These are phyloP conservation scores for Ailuropoda melanoleuca DNA, from an alignment of 2,113 vertebrate genomes.

Conservation along the genomic window DNA sequence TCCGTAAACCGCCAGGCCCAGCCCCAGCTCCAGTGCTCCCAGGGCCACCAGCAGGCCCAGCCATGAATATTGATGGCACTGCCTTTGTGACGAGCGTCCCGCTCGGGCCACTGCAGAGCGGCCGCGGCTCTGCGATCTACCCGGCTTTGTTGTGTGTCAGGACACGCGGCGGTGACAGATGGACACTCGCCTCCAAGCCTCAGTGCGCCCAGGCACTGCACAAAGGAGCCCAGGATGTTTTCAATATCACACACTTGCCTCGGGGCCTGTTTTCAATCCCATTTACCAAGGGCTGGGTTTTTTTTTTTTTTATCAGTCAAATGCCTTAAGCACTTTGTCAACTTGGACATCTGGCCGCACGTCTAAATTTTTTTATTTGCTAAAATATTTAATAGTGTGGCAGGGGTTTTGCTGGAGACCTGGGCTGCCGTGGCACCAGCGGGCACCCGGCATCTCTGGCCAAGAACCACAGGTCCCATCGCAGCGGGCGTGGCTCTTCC, in stretches of 20 bases:
- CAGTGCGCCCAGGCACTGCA: constrained; percentile 93
- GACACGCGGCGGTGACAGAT: constrained; percentile 94
- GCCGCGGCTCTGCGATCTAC: constrained; percentile 90
- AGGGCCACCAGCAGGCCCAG: constrained; percentile 65
- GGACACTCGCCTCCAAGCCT: constrained; percentile 91
- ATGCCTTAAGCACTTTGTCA: constrained; percentile 96
- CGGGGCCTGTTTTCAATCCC: constrained; percentile 95
- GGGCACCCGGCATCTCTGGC: constrained; percentile 45
- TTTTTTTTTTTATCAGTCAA: constrained; percentile 98
- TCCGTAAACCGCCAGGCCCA: constrained; percentile 6
- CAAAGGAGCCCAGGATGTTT: constrained; percentile 96
- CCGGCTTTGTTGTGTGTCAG: constrained; percentile 93
- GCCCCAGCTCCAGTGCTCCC: background rate
- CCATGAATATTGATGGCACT: constrained; percentile 74
- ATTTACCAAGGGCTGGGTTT: constrained; percentile 91
- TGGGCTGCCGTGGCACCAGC: constrained; percentile 65
- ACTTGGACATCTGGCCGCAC: constrained; percentile 96
- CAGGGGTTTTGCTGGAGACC: constrained; percentile 79
- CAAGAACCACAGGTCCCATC: background rate
- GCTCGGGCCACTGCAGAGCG: constrained; percentile 67
- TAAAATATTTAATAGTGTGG: constrained; percentile 88
- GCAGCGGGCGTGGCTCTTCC: background rate
- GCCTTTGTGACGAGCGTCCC: constrained; percentile 74
- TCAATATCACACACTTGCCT: constrained; percentile 95
- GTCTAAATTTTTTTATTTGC: constrained; percentile 85